Evolutionary conservation across 1,140 invertebrate genomes (phyloP).

Genomic region (Euwallacea fornicatus): DNA sequence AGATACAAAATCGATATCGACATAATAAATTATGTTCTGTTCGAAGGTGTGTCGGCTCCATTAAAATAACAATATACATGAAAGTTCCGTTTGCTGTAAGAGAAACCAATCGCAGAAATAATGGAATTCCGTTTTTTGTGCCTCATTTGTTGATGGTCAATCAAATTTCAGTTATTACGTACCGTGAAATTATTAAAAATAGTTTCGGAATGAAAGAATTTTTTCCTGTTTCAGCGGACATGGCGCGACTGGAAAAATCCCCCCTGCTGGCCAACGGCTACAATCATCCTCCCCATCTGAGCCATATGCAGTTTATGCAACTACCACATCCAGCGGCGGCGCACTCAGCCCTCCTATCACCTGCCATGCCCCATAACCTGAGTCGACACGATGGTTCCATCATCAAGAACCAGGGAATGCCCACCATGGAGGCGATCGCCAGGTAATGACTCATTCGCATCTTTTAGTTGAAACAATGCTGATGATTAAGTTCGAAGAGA

Average conservation of each 20-base stretch:
- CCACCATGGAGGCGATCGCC: constrained; percentile 82
- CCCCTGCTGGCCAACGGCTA: constrained; percentile 90
- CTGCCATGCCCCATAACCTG: constrained; percentile 82
- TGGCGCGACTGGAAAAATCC: constrained; percentile 86
- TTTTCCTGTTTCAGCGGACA: constrained; percentile 63
- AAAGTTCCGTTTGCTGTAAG: constrained; percentile 13
- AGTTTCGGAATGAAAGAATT: neutral
- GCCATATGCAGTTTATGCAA: constrained; percentile 89
- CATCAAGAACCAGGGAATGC: constrained; percentile 75
- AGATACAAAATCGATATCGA: constrained; percentile 25
- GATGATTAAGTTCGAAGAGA: neutral
- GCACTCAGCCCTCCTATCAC: constrained; percentile 79
- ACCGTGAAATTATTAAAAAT: no score
- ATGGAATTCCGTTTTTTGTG: constrained; percentile 3
- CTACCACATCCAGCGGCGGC: constrained; percentile 70
- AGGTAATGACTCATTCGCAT: constrained; percentile 60
- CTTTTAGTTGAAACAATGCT: no score
- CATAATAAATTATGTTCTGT: constrained; percentile 1
- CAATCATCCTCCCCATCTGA: constrained; percentile 87
- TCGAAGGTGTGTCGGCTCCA: constrained; percentile 13
- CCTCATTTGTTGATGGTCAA: neutral
- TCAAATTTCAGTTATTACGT: neutral
- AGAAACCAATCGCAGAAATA: constrained; percentile 1
- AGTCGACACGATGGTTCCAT: constrained; percentile 69
- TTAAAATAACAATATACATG: constrained; percentile 28